Evolutionary conservation across 1,140 invertebrate genomes (phyloP), one percentile per base, ranked within the genome.

Genomic region (Eueides isabella): DNA sequence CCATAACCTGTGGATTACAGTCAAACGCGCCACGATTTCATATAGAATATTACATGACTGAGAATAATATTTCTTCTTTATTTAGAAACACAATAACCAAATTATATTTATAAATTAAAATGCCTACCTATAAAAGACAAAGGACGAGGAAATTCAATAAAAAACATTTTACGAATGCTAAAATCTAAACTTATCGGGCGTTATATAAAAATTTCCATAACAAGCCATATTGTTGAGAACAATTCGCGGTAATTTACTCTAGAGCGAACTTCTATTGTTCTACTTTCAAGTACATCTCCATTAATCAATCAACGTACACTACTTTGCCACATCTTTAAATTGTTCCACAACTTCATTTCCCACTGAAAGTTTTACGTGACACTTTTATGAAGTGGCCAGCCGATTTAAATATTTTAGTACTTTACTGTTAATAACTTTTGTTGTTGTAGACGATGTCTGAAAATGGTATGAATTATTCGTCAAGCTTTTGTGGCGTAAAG

Each of bases 301-400:
- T 71, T 71, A 62, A 71, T 71, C 33, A 62, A 41, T 70, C 31
- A 9, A 23, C 33, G 6, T n/a, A 26, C 33, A 41, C 33, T 28
- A 61, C 67, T 68, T 29, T 48, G 41, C 41, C 26, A 55, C 23
- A 55, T 26, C 23, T 55, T 26, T 55, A 26, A 55, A 19, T 23
- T 55, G 19, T 55, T 23, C 12, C 23, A 14, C 23, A 55, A 55
- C 48, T 55, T 55, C 19, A 23, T 55, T 55, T 55, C 48, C 48
- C 26, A 23, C 19, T 11, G 9, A 7, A 55, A 55, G 9, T 55
- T 55, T 23, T 55, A 23, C 48, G n/a, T 2, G 23, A 23, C 23
- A 26, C 48, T 55, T 23, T 26, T 26, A 55, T 26, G 19, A 23
- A 55, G 23, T 55, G 48, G 48, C 48, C 11, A 55, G 23, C 48